Evolutionary conservation across 1,140 invertebrate species (phyloP), one percentile per base, ranked within the genome.

Genomic region (Saxidomus purpurata): DNA sequence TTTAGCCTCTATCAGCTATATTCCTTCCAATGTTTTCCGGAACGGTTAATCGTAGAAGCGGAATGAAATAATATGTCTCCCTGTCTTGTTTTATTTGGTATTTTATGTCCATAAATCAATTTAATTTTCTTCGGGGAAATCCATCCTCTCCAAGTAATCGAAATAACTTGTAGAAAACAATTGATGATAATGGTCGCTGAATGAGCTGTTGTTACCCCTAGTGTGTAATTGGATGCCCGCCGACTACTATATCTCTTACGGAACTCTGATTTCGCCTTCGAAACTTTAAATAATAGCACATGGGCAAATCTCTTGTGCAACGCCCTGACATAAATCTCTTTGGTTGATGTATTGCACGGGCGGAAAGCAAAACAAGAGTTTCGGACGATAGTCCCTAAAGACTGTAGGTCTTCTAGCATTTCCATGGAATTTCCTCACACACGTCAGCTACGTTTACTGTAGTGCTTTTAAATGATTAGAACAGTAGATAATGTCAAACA

Each of bases 101-200:
- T 49, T 85, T 52, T 49, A n/a, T 85, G 13, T 49, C 40, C 9
- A 85, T 85, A 85, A 52, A 85, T 85, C 63, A 40, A 63, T 47
- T 85, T 71, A 40, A 71, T 85, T 47, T 74, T 71, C 82, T 71
- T 28, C 4, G 1, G 82, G 63, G 82, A 85, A 71, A 71, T 85
- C 13, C 38, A 52, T 52, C 43, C 47, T 43, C 63, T 49, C n/a
- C n/a, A 8, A 47, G 59, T 47, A 43, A 69, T 67, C 59, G 38
- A 63, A 55, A 81, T 59, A 28, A 81, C 77, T 81, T 59, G 77
- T 59, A 82, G 6, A 63, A 82, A 82, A 63, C 80, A 82, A 82
- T 82, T 43, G 59, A 63, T 34, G 52, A 28, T 82, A 82, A 59
- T 82, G 36, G 49, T 4, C 25, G 55, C n/a, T 25, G 31, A 34